phyloP scores from a whole-genome alignment of 2,888 invertebrate species.

The Tetragonula carbonaria region DNA sequence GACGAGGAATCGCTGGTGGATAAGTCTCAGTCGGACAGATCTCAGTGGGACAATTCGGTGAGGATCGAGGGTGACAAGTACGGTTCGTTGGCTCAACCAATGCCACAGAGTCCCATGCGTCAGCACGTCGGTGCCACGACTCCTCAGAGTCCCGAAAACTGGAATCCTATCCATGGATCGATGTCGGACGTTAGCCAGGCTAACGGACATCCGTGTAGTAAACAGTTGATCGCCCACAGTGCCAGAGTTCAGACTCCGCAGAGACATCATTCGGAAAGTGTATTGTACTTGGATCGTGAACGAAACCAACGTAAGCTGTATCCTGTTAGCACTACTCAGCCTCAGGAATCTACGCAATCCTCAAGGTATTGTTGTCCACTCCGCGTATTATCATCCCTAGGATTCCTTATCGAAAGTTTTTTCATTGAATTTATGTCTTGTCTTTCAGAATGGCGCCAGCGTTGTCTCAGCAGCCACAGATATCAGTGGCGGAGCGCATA shows the following conservation, averaged over 20 bases:
- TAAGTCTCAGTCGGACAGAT: conserved; percentile 59
- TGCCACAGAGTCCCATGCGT: conserved; percentile 72
- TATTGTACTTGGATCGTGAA: conserved; percentile 88
- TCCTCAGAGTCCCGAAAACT: conserved; percentile 71
- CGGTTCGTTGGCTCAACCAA: conserved; percentile 62
- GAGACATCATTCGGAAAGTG: conserved; percentile 91
- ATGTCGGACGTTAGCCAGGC: conserved; percentile 79
- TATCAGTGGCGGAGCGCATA: conserved; percentile 86
- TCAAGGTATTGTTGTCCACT: conserved; percentile 65
- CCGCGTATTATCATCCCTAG: too few relatives aligned
- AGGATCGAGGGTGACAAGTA: conserved; percentile 70
- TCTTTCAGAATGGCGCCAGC: conserved; percentile 68
- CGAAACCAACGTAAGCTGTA: conserved; percentile 87
- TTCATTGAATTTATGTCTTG: not conserved
- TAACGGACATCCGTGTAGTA: conserved; percentile 77
- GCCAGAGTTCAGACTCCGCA: conserved; percentile 91
- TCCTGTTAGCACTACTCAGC: conserved; percentile 89
- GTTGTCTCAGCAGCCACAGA: conserved; percentile 82
- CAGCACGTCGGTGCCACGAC: conserved; percentile 55
- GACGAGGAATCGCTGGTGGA: conserved; percentile 71
- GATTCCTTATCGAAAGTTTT: not conserved
- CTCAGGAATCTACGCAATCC: conserved; percentile 73
- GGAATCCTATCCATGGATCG: conserved; percentile 77
- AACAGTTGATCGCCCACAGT: conserved; percentile 90
- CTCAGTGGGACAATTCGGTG: conserved; percentile 70